Evolutionary conservation across 2,113 vertebrate genomes (phyloP).

Genomic region (Recurvirostra avosetta): DNA sequence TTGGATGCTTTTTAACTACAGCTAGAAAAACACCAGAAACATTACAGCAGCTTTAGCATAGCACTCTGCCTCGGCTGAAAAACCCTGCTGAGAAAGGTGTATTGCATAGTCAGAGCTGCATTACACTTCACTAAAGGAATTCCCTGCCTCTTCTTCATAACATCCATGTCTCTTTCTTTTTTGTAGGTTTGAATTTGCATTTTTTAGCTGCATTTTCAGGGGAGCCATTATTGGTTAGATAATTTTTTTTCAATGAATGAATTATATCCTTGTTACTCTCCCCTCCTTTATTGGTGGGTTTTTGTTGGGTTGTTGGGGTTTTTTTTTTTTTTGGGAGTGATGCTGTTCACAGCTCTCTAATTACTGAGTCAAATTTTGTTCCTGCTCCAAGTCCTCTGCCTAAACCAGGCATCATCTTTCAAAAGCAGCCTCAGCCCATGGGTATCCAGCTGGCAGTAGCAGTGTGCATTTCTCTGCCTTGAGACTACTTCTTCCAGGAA

Average conservation of each 20-base stretch:
- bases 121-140: neutral
- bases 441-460: neutral
- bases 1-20: neutral
- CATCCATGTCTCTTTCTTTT: neutral
- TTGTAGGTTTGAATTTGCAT: neutral
- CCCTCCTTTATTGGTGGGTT: neutral
- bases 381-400: neutral
- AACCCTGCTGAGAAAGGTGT: neutral
- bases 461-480: neutral
- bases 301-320: neutral
- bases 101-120: neutral
- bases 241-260: neutral
- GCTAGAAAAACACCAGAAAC: neutral
- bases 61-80: neutral
- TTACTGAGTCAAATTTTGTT: neutral
- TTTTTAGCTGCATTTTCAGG: neutral
- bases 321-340: neutral
- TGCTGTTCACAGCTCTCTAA: neutral
- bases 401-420: neutral
- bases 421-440: neutral
- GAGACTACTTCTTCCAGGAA: conserved; percentile 15
- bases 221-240: neutral
- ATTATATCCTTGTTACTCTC: neutral
- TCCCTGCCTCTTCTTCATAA: neutral
- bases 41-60: neutral